These are phyloP conservation scores for Agelas oroides DNA, from an alignment of 37 sponge, comb jelly and placozoan genomes.

Conservation along the genomic window DNA sequence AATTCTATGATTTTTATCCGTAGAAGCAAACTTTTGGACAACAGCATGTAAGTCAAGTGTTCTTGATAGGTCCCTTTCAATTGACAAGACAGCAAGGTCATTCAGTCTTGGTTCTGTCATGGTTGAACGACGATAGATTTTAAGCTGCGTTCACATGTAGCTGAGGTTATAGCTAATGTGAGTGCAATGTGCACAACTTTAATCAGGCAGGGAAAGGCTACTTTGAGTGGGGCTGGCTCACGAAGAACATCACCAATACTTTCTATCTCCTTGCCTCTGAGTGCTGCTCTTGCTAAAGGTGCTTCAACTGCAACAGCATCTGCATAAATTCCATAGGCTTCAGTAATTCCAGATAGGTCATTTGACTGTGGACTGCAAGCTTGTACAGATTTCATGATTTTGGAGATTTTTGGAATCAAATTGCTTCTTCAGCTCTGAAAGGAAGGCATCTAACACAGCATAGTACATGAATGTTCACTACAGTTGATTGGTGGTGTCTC, in stretches of 20 bases:
- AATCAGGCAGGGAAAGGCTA: slow-evolving; percentile 5
- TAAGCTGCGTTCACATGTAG: neutral
- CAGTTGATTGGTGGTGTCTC: neutral
- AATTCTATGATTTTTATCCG: slow-evolving; percentile 11
- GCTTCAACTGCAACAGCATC: no score
- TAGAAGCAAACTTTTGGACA: neutral
- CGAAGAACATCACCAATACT: no score
- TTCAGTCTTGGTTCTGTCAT: slow-evolving; percentile 43
- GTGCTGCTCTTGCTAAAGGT: neutral
- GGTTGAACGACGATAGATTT: slow-evolving; percentile 39
- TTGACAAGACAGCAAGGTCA: slow-evolving; percentile 39
- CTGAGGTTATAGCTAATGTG: slow-evolving; percentile 29
- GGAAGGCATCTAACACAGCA: slow-evolving; percentile 43
- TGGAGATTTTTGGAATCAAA: slow-evolving; percentile 37
- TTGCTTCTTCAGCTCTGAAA: neutral
- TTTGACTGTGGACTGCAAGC: slow-evolving; percentile 27
- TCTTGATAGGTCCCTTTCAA: slow-evolving; percentile 27
- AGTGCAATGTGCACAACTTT: slow-evolving; percentile 4
- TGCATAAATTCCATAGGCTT: slow-evolving; percentile 8
- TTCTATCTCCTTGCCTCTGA: no score
- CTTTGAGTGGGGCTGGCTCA: neutral
- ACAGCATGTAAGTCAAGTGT: slow-evolving; percentile 6
- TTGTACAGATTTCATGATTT: slow-evolving; percentile 37
- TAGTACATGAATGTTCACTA: slow-evolving; percentile 22
- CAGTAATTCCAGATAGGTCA: slow-evolving; percentile 4